A percentile compares a stretch with the other conserved stretches of the same genome.
Evolutionary conservation across 2,797 vertebrate genomes (phyloP).

Genomic region (Tangara arthus): DNA sequence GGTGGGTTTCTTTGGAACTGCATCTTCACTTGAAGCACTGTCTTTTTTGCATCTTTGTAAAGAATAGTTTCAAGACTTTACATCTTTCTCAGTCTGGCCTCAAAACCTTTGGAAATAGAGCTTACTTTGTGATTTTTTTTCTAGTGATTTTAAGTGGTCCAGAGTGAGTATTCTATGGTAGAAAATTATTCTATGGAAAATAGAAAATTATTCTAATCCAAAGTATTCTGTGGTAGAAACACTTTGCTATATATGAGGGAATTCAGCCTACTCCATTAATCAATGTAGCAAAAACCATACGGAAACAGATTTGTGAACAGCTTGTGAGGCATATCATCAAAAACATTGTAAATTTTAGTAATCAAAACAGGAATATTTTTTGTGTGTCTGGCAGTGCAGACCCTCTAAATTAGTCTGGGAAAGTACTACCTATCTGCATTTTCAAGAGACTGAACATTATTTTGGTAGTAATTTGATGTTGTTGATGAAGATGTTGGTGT

Average conservation of each 20-base stretch:
- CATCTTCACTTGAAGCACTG: not conserved
- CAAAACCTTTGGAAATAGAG: not conserved
- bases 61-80: not conserved
- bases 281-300: not conserved
- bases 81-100: not conserved
- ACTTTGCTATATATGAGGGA: not conserved
- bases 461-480: constrained; percentile 34
- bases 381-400: not conserved
- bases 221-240: not conserved
- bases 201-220: too few relatives aligned
- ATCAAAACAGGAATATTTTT: constrained; percentile 49
- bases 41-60: not conserved
- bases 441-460: not conserved
- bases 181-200: too few relatives aligned
- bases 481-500: constrained; percentile 5
- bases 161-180: not conserved
- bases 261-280: constrained; percentile 31
- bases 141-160: not conserved
- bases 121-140: not conserved
- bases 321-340: constrained; percentile 44
- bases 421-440: constrained; percentile 8
- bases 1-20: not conserved
- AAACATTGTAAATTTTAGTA: constrained; percentile 36
- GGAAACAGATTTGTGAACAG: constrained; percentile 65
- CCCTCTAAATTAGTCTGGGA: constrained; percentile 14